Evolutionary conservation across 2,113 vertebrate species (phyloP).

Genomic region (Rhinoptilus africanus): DNA sequence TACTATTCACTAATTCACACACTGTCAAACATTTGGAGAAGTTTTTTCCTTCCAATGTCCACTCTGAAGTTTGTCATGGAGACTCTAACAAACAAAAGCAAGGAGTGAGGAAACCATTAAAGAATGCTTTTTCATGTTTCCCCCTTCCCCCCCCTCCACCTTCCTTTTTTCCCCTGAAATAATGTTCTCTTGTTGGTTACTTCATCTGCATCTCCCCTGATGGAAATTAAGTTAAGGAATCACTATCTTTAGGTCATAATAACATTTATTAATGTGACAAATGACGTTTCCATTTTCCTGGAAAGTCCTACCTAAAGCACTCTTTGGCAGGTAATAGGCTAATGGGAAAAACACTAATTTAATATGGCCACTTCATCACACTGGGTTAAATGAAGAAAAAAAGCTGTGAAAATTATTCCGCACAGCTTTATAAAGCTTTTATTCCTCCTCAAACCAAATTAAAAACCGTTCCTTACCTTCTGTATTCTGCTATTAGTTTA

Average conservation of each 20-base stretch:
- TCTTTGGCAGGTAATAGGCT: background rate
- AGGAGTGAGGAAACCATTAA: background rate
- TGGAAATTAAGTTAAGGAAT: background rate
- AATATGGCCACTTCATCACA: background rate
- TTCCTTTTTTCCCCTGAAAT: background rate
- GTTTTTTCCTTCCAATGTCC: background rate
- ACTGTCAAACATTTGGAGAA: background rate
- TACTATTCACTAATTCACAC: background rate
- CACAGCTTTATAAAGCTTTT: background rate
- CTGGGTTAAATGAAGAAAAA: background rate
- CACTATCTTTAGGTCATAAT: background rate
- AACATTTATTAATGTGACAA: background rate
- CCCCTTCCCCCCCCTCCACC: no score
- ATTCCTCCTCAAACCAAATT: background rate
- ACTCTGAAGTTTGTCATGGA: background rate
- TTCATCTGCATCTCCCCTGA: background rate
- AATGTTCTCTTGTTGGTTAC: background rate
- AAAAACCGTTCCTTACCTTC: slow-evolving; percentile 76
- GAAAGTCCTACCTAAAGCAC: background rate
- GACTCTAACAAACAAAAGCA: background rate
- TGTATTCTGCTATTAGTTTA: slow-evolving; percentile 90
- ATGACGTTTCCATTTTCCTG: background rate
- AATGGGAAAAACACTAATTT: slow-evolving; percentile 15
- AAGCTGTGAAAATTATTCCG: background rate
- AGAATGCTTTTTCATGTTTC: background rate